phyloP scores from a whole-genome alignment of 2,113 vertebrate species.

The Upupa epops region DNA sequence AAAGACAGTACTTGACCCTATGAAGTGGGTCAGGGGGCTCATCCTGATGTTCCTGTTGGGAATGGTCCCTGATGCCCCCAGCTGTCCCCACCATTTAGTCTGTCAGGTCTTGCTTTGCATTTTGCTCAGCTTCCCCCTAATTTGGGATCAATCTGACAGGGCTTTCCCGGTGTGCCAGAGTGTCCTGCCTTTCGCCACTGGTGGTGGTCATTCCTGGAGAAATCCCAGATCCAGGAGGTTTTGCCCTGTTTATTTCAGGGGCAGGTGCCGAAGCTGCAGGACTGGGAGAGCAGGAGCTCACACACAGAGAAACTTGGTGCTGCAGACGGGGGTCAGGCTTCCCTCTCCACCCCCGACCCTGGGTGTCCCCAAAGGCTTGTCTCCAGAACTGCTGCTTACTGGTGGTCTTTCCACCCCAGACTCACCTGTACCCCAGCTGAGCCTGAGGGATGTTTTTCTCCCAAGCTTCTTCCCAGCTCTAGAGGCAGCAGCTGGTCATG shows the following conservation, averaged over 20 bases:
- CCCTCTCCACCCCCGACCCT: neutral
- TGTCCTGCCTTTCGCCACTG: neutral
- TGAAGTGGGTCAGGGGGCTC: rapidly evolving
- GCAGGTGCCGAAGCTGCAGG: rapidly evolving
- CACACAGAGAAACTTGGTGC: neutral
- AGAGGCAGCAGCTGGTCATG: rapidly evolving
- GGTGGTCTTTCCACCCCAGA: neutral
- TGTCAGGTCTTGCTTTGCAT: neutral
- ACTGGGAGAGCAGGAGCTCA: neutral
- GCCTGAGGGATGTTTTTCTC: neutral
- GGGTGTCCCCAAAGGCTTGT: neutral
- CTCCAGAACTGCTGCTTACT: neutral
- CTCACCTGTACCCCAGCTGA: neutral
- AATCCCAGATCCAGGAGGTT: neutral
- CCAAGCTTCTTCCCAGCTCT: neutral
- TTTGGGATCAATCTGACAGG: neutral
- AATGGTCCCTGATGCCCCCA: neutral
- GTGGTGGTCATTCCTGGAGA: neutral
- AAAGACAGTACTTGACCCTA: rapidly evolving
- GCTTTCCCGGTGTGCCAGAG: neutral
- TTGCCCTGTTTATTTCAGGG: rapidly evolving
- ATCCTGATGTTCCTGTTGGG: rapidly evolving
- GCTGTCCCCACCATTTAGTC: rapidly evolving
- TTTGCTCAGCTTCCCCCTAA: rapidly evolving
- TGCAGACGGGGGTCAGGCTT: neutral